Evolutionary conservation across 2,888 invertebrate genomes (phyloP), one percentile per base, ranked within the genome.

Genomic region (Eudasyphora cyanicolor): DNA sequence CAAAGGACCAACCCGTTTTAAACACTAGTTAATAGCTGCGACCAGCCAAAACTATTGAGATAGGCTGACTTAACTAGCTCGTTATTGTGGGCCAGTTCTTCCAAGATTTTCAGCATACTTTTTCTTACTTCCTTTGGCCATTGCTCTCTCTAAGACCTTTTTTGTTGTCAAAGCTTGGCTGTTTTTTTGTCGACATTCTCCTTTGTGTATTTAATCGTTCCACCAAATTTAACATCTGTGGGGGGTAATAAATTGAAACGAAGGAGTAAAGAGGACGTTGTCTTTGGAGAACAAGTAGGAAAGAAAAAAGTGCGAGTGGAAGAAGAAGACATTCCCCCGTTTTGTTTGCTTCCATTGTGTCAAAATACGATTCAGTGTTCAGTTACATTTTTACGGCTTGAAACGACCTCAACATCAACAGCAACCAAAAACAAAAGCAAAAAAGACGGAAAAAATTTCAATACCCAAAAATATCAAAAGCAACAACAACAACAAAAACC

Each of bases 191-290:
- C 12, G 12, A 14, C 57, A 24, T 24, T 57, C 24, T 57, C 57
- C 14, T 57, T 57, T 27, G 24, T 45, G 45, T n/a, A 45, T 45
- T n/a, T n/a, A 14, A 45, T 45, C 38, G 7, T 54, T 24, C 0
- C 57, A 80, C 69, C 71, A 76, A n/a, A 80, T 49, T 4, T 45
- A 82, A 76, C 76, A 79, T 73, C 70, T 85, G 84, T 82, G 84
- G 82, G 84, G 85, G 82, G 79, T 78, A 85, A 64, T 60, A 79
- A 71, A 70, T 19, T 45, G 38, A 49, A 76, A 67, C 71, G 27
- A 74, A 60, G 1, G 54, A 42, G 45, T 62, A 78, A 75, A 21
- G 29, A 51, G 69, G 42, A 57, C 35, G 29, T 19, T 35, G n/a
- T n/a, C n/a, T n/a, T n/a, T n/a, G 42, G 49, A 67, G 17, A 49